Conservation (phyloP, 1,140 invertebrate genomes). For the Ceratina australensis region DNA sequence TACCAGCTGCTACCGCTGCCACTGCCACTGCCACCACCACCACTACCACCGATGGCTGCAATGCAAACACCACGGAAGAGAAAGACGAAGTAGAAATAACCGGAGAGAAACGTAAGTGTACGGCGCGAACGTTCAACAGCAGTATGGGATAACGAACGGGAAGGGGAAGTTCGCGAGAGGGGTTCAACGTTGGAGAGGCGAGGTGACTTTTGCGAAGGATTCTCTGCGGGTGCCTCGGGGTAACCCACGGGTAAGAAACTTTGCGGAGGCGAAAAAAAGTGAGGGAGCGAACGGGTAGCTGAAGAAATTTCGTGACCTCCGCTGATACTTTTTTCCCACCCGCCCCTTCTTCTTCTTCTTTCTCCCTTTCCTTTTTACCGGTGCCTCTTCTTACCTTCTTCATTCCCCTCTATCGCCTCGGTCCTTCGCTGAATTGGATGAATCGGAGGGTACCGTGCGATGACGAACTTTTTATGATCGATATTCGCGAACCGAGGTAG, state of each 20-base stretch:
- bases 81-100: slow-evolving; percentile 39
- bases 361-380: slow-evolving; percentile 25
- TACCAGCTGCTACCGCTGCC: slow-evolving; percentile 27
- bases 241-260: slow-evolving; percentile 53
- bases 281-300: slow-evolving; percentile 21
- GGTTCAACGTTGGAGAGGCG: slow-evolving; percentile 40
- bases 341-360: not conserved
- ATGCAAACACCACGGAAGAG: slow-evolving; percentile 40
- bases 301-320: slow-evolving; percentile 54
- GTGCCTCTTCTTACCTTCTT: slow-evolving; percentile 4
- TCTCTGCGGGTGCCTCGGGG: slow-evolving; percentile 28
- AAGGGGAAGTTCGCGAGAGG: slow-evolving; percentile 34
- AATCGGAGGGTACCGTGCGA: slow-evolving; percentile 31
- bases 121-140: slow-evolving; percentile 18
- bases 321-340: slow-evolving; percentile 6
- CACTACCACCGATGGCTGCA: slow-evolving; percentile 1
- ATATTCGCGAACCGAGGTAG: slow-evolving; percentile 50
- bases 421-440: slow-evolving; percentile 46
- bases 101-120: slow-evolving; percentile 38
- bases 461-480: slow-evolving; percentile 39
- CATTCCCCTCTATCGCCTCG: slow-evolving; percentile 15
- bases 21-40: not conserved
- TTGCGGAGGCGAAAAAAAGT: slow-evolving; percentile 41
- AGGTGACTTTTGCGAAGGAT: slow-evolving; percentile 48
- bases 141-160: not conserved